Evolutionary conservation across 2,113 vertebrate genomes (phyloP).

Genomic region (Malurus alboscapulatus): DNA sequence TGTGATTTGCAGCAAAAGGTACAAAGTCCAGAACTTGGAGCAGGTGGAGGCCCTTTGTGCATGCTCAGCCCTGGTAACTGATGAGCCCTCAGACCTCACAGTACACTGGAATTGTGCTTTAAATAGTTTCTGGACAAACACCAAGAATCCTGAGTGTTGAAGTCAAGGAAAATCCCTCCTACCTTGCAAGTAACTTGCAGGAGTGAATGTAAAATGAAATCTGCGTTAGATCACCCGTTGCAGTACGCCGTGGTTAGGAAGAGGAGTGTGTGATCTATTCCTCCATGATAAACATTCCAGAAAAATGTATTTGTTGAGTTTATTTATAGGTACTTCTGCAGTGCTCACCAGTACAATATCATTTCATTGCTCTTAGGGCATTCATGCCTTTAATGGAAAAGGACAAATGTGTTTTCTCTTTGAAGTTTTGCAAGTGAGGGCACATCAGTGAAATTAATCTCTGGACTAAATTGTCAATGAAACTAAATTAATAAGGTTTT

Average conservation of each 20-base stretch:
- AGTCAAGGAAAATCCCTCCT: conserved; percentile 19
- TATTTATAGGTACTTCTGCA: conserved; percentile 7
- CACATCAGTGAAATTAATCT: not conserved
- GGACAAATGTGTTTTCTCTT: not conserved
- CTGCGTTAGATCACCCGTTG: not conserved
- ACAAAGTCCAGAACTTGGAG: not conserved
- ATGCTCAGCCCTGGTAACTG: not conserved
- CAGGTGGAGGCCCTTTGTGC: not conserved
- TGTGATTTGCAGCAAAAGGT: not conserved
- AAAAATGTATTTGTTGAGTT: not conserved
- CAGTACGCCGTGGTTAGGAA: not conserved
- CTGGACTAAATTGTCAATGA: not conserved
- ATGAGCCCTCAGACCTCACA: not conserved
- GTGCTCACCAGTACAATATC: not conserved
- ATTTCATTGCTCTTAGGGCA: not conserved
- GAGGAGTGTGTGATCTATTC: not conserved
- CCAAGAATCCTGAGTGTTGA: not conserved
- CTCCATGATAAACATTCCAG: not conserved
- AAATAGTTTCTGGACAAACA: not conserved
- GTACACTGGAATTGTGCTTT: not conserved
- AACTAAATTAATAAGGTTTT: not conserved
- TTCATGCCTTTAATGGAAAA: conserved; percentile 19
- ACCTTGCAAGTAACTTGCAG: not conserved
- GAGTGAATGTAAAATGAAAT: not conserved
- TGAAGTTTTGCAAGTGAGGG: not conserved